Evolutionary conservation across 2,113 vertebrate species (phyloP).

Genomic region (Triplophysa tibetana): DNA sequence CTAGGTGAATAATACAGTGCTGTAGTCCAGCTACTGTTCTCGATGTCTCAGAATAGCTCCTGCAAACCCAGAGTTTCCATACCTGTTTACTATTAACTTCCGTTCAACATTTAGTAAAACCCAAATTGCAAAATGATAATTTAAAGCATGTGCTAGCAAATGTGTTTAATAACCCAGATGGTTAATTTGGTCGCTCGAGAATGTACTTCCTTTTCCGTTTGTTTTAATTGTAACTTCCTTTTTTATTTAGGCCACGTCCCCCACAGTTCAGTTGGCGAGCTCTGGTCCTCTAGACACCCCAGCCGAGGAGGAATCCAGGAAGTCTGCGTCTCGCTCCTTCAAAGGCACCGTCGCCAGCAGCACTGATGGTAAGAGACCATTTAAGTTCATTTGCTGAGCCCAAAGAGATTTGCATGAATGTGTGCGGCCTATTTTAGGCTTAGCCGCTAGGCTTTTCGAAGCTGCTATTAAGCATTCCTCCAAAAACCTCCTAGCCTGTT

Average conservation of each 20-base stretch:
- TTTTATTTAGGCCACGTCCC: conserved; percentile 66
- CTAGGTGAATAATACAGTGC: conserved; percentile 21
- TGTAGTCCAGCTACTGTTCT: conserved; percentile 7
- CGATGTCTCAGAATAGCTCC: conserved; percentile 20
- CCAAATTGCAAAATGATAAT: neutral
- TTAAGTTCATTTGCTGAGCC: neutral
- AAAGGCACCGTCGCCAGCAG: conserved; percentile 87
- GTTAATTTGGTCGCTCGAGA: neutral
- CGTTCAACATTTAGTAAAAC: no score
- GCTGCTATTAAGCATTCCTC: neutral
- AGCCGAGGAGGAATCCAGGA: conserved; percentile 86
- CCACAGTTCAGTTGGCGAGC: conserved; percentile 70
- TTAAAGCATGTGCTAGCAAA: no score
- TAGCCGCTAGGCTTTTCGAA: neutral
- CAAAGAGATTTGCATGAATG: neutral
- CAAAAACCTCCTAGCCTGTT: neutral
- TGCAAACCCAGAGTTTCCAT: neutral
- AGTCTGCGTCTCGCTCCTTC: conserved; percentile 81
- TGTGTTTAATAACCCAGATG: no score
- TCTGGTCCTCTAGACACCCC: conserved; percentile 82
- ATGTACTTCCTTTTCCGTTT: neutral
- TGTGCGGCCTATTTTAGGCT: conserved; percentile 1
- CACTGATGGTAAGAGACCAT: conserved; percentile 81
- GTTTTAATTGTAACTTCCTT: neutral
- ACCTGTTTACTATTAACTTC: neutral